These are phyloP conservation scores for Cecropterus lyciades DNA, from an alignment of 1,140 invertebrate species.

Conservation along the genomic window DNA sequence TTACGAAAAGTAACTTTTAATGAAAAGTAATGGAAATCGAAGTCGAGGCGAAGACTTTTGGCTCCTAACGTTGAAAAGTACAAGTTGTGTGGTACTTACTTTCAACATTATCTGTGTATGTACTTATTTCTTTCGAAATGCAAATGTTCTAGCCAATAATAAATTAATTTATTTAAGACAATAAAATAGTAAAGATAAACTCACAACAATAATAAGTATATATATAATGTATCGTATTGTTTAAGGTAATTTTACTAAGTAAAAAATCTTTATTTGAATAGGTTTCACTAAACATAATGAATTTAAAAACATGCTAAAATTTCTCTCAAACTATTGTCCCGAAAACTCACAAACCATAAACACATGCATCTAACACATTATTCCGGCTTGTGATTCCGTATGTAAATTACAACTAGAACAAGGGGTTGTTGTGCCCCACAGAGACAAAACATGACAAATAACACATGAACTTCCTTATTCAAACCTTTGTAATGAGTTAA, in stretches of 20 bases:
- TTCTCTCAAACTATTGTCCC: not conserved
- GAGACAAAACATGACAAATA: conserved; percentile 54
- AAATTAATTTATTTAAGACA: too few species aligned
- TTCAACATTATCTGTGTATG: too few species aligned
- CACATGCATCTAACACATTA: conserved; percentile 67
- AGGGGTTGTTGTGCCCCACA: conserved; percentile 73
- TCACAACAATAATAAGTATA: too few species aligned
- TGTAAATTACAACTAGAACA: conserved; percentile 80
- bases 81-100: not conserved
- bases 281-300: too few species aligned
- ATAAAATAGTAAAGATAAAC: too few species aligned
- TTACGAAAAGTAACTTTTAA: conserved; percentile 60
- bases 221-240: too few species aligned
- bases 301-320: too few species aligned
- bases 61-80: conserved; percentile 19
- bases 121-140: too few species aligned
- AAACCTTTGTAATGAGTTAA: conserved; percentile 31
- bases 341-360: conserved; percentile 49
- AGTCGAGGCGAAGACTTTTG: conserved; percentile 14
- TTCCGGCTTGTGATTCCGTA: conserved; percentile 76
- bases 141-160: too few species aligned
- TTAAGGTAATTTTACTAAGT: too few species aligned
- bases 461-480: conserved; percentile 38
- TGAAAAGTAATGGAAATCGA: conserved; percentile 60
- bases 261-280: too few species aligned